Conservation (phyloP, 2,797 vertebrate species). For the Fistularia tabacaria region DNA sequence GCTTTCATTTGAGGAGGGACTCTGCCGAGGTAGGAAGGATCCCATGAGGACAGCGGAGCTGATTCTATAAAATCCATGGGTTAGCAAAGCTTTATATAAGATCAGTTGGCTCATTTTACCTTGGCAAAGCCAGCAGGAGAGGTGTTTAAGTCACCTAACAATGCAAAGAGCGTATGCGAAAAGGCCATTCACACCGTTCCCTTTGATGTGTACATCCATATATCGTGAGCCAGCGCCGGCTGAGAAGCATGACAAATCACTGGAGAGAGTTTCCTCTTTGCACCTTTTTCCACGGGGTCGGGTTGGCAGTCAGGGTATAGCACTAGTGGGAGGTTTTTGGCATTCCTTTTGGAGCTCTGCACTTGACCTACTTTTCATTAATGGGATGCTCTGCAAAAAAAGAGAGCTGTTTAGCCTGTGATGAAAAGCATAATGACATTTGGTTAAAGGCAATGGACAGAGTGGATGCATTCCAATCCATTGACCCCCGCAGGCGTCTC, state of each 20-base stretch:
- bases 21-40: conserved; percentile 14
- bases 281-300: conserved; percentile 39
- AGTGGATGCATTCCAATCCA: conserved; percentile 38
- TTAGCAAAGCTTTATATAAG: conserved; percentile 3
- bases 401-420: conserved; percentile 63
- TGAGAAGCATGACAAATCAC: conserved; percentile 58
- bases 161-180: conserved; percentile 40
- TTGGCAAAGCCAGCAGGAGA: conserved; percentile 21
- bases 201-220: conserved; percentile 65
- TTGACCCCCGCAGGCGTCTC: conserved; percentile 32
- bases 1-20: conserved; percentile 27
- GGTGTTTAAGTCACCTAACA: conserved; percentile 38
- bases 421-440: conserved; percentile 70
- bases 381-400: conserved; percentile 56
- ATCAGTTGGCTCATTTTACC: conserved; percentile 36
- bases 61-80: conserved; percentile 19
- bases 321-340: conserved; percentile 54
- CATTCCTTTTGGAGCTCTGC: conserved; percentile 58
- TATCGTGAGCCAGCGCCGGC: conserved; percentile 51
- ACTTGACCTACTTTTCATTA: conserved; percentile 76
- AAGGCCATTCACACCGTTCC: conserved; percentile 48
- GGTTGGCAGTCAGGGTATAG: conserved; percentile 19
- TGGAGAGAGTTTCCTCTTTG: conserved; percentile 50
- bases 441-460: conserved; percentile 49
- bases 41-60: conserved; percentile 2